These are phyloP conservation scores for Dermolepida albohirtum DNA, from an alignment of 2,888 invertebrate species.

Conservation along the genomic window DNA sequence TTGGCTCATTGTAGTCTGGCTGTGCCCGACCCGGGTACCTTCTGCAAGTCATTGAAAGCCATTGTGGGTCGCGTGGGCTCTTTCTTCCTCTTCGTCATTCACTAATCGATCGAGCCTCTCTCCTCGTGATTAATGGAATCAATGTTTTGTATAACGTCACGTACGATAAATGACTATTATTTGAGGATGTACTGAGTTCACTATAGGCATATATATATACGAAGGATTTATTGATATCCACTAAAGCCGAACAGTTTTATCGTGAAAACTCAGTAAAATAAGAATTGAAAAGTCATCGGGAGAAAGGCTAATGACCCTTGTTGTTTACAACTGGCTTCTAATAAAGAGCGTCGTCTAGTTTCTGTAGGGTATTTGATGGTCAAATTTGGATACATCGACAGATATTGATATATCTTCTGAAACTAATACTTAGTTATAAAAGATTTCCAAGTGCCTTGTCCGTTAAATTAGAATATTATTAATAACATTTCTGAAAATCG, in stretches of 20 bases:
- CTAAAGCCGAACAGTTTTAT: conserved; percentile 16
- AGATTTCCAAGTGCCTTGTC: not conserved
- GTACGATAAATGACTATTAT: conserved; percentile 51
- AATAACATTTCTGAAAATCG: not conserved
- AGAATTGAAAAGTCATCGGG: conserved; percentile 31
- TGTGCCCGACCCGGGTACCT: conserved; percentile 49
- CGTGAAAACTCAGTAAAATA: conserved; percentile 32
- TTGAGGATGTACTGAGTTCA: conserved; percentile 33
- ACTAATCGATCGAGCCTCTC: conserved; percentile 53
- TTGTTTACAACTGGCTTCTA: not conserved
- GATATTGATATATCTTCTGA: conserved; percentile 5
- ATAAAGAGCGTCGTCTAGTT: not conserved
- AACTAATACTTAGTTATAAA: conserved; percentile 2
- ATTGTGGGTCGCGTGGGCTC: conserved; percentile 48
- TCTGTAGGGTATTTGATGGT: conserved; percentile 6
- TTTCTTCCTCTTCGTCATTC: conserved; percentile 51
- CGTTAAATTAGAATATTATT: not conserved
- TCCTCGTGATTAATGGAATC: conserved; percentile 52
- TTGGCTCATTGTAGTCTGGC: conserved; percentile 55
- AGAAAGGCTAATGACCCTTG: conserved; percentile 18
- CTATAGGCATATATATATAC: not conserved
- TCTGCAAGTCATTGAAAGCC: conserved; percentile 53
- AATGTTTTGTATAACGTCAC: conserved; percentile 53
- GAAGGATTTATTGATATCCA: conserved; percentile 29
- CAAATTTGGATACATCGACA: not conserved